Percentiles rank a stretch among this genome's conserved stretches.
phyloP scores from a whole-genome alignment of 2,888 invertebrate species.

The Stramonita haemastoma region DNA sequence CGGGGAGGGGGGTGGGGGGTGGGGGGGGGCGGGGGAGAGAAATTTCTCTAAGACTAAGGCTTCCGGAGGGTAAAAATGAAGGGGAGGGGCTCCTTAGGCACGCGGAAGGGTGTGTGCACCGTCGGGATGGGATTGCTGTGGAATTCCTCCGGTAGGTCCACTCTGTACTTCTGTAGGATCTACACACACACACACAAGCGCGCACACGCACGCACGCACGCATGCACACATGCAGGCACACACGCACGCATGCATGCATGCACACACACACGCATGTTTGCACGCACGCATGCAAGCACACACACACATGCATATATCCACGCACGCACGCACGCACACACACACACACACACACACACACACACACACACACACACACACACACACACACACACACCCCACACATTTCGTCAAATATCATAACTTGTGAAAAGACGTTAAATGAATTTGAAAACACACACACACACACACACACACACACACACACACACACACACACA shows the following conservation, averaged over 20 bases:
- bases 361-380: slow-evolving; percentile 12
- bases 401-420: too few species aligned
- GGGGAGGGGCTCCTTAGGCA: slow-evolving; percentile 13
- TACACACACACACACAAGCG: neutral
- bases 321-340: too few species aligned
- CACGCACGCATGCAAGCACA: neutral
- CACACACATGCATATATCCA: too few species aligned
- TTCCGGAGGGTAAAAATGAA: slow-evolving; percentile 9
- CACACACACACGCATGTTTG: neutral
- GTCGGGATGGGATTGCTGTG: neutral
- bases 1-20: too few species aligned
- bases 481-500: too few species aligned
- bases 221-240: neutral
- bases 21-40: neutral
- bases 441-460: too few species aligned
- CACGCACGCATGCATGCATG: neutral
- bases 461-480: too few species aligned
- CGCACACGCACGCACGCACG: neutral
- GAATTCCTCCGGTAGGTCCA: slow-evolving; percentile 12
- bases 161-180: slow-evolving; percentile 10
- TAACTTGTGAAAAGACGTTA: too few species aligned
- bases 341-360: neutral
- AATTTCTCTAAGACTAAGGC: neutral
- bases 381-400: neutral
- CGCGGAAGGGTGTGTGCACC: slow-evolving; percentile 9